phyloP scores from a whole-genome alignment of 2,888 invertebrate genomes.

The Colostygia pectinataria region DNA sequence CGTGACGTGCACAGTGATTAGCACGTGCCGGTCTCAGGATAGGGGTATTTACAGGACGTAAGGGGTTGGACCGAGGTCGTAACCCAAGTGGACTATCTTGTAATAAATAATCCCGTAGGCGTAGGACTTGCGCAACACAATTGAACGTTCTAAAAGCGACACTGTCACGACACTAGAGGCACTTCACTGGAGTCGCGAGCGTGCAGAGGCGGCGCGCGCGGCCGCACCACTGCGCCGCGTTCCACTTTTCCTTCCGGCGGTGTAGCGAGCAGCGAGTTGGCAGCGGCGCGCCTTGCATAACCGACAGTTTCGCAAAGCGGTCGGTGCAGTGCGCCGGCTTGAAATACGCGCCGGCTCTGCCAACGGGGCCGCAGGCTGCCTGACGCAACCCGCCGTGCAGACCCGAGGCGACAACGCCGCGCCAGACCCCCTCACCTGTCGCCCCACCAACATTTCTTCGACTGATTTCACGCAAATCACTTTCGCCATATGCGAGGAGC shows the following conservation, averaged over 20 bases:
- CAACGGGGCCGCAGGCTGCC: slow-evolving; percentile 60
- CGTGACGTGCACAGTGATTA: slow-evolving; percentile 50
- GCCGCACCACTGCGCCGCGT: slow-evolving; percentile 78
- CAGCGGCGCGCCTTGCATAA: slow-evolving; percentile 81
- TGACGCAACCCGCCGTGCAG: slow-evolving; percentile 56
- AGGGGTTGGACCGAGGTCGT: slow-evolving; percentile 58
- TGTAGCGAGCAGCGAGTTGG: slow-evolving; percentile 75
- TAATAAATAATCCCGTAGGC: slow-evolving; percentile 79
- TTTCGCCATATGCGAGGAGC: slow-evolving; percentile 69
- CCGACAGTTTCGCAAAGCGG: slow-evolving; percentile 80
- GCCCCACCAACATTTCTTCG: slow-evolving; percentile 57
- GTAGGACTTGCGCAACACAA: slow-evolving; percentile 79
- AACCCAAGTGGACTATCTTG: slow-evolving; percentile 60
- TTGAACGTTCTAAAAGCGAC: slow-evolving; percentile 78
- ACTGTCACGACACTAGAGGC: slow-evolving; percentile 78
- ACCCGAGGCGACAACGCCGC: slow-evolving; percentile 32
- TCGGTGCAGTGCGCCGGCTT: slow-evolving; percentile 76
- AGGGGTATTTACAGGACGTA: slow-evolving; percentile 45
- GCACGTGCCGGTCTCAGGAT: slow-evolving; percentile 50
- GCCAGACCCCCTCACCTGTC: slow-evolving; percentile 51
- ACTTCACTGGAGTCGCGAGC: slow-evolving; percentile 74
- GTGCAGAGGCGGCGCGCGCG: slow-evolving; percentile 78
- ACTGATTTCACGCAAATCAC: slow-evolving; percentile 72
- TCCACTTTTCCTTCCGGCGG: slow-evolving; percentile 82
- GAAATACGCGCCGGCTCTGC: slow-evolving; percentile 75